These are phyloP conservation scores for Gastrophryne carolinensis DNA, from an alignment of 2,797 vertebrate species.

Conservation along the genomic window DNA sequence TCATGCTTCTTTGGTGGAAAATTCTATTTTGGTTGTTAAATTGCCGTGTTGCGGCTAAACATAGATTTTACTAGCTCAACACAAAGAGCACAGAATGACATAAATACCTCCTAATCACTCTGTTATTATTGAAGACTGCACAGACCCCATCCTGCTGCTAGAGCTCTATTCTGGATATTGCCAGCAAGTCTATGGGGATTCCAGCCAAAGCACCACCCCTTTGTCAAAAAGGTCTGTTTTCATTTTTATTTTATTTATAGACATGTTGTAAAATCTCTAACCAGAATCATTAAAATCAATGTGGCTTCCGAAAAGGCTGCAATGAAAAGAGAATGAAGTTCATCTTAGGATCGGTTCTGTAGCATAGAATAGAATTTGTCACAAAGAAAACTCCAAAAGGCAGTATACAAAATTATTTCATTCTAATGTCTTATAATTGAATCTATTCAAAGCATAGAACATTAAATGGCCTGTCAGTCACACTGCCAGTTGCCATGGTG, in stretches of 20 bases:
- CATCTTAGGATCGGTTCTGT: neutral
- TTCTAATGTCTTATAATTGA: slow-evolving; percentile 5
- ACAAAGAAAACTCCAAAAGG: neutral
- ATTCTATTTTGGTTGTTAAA: neutral
- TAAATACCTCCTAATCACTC: neutral
- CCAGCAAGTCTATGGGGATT: neutral
- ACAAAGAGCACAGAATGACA: neutral
- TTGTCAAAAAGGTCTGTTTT: neutral
- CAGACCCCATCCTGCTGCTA: neutral
- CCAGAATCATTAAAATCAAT: neutral
- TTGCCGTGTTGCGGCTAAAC: neutral
- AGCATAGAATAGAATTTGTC: neutral
- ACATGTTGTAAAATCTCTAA: neutral
- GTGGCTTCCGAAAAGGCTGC: neutral
- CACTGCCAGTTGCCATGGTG: slow-evolving; percentile 4
- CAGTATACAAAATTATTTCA: neutral
- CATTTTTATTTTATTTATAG: neutral
- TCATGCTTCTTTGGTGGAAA: neutral
- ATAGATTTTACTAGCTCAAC: neutral
- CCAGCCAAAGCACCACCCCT: neutral
- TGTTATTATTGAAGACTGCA: neutral
- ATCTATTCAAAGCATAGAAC: slow-evolving; percentile 13
- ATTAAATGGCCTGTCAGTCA: slow-evolving; percentile 25
- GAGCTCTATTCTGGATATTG: neutral
- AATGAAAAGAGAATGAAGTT: neutral